Percentiles rank a stretch among this genome's conserved stretches.
phyloP scores from a whole-genome alignment of 1,140 invertebrate species.

The Macrobrachium rosenbergii region DNA sequence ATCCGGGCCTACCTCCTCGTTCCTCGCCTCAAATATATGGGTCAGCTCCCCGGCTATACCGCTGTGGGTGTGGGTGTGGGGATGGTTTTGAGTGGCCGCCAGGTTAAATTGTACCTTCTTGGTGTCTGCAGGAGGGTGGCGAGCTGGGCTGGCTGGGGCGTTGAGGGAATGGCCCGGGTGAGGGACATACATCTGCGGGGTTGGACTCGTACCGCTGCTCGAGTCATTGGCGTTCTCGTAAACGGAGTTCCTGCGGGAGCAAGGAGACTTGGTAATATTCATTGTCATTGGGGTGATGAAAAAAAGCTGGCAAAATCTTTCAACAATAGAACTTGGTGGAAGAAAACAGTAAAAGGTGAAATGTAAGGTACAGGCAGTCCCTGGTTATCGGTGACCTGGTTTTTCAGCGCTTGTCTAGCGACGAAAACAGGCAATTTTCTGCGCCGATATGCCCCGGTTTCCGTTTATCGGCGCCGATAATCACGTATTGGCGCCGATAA shows the following conservation, averaged over 20 bases:
- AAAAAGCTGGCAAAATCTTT: too few relatives aligned
- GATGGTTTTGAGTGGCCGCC: slow-evolving; percentile 23
- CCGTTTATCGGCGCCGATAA: too few relatives aligned
- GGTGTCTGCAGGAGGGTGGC: slow-evolving; percentile 46
- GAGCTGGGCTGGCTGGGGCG: slow-evolving; percentile 45
- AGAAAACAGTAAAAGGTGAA: too few relatives aligned
- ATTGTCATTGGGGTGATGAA: neutral
- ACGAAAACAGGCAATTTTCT: too few relatives aligned
- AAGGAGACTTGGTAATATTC: neutral
- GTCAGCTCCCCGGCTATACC: slow-evolving; percentile 25
- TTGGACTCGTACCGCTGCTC: slow-evolving; percentile 23
- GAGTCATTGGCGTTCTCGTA: slow-evolving; percentile 57
- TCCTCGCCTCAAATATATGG: slow-evolving; percentile 52
- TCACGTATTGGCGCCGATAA: too few relatives aligned
- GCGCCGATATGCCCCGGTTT: too few relatives aligned
- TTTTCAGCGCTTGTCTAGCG: too few relatives aligned
- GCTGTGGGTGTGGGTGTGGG: slow-evolving; percentile 23
- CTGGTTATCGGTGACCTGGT: too few relatives aligned
- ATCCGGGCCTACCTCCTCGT: slow-evolving; percentile 56
- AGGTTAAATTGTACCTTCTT: slow-evolving; percentile 65
- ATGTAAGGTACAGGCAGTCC: too few relatives aligned
- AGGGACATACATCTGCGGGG: slow-evolving; percentile 15
- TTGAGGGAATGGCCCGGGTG: slow-evolving; percentile 42
- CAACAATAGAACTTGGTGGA: too few relatives aligned
- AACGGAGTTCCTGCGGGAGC: slow-evolving; percentile 52